Conservation (phyloP, 2,797 vertebrate species). For the Peromyscus aztecus region DNA sequence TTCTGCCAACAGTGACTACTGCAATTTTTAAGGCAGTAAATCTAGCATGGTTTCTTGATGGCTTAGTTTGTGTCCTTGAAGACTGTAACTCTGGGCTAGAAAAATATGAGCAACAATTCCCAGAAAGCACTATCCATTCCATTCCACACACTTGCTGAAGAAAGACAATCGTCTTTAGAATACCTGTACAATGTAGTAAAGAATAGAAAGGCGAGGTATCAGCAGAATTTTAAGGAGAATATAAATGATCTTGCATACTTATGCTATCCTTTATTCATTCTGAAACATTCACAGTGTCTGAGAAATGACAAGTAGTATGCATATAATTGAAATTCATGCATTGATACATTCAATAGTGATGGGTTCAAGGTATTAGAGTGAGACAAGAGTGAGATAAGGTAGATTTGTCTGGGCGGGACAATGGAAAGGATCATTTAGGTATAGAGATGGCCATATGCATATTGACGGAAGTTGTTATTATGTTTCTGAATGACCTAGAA, state of each 20-base stretch:
- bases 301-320: not conserved
- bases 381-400: not conserved
- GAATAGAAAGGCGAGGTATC: not conserved
- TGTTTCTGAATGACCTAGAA: not conserved
- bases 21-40: slow-evolving; percentile 4
- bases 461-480: not conserved
- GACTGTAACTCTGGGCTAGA: not conserved
- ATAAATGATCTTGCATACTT: not conserved
- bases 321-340: slow-evolving; percentile 38
- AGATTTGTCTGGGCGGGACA: not conserved
- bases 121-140: not conserved
- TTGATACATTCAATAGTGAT: not conserved
- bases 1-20: not conserved
- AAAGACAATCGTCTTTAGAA: slow-evolving; percentile 26
- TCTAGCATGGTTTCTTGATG: slow-evolving; percentile 24
- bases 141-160: not conserved
- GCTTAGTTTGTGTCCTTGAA: slow-evolving; percentile 54
- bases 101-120: slow-evolving; percentile 42
- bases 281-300: slow-evolving; percentile 5
- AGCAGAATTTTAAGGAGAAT: slow-evolving; percentile 53
- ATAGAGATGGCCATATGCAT: not conserved
- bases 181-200: not conserved
- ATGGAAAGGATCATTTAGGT: not conserved
- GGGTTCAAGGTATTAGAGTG: not conserved
- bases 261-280: slow-evolving; percentile 14